Evolutionary conservation across 2,113 vertebrate species (phyloP).

Genomic region (Recurvirostra avosetta): DNA sequence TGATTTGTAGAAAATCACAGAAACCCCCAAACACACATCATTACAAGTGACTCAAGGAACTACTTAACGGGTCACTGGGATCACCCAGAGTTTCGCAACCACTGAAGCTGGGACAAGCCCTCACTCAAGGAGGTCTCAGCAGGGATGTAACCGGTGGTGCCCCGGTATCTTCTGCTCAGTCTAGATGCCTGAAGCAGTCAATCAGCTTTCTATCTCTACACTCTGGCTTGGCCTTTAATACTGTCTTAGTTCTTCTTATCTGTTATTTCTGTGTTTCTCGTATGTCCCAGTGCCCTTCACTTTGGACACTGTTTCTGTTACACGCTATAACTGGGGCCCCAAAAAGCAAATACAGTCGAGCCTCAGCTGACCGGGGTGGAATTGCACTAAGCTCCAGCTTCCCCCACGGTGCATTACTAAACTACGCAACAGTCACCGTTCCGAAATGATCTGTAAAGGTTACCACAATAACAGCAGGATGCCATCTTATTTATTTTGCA

Average conservation of each 20-base stretch:
- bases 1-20: not conserved
- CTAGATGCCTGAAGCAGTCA: not conserved
- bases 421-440: not conserved
- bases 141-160: not conserved
- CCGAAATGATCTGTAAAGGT: constrained; percentile 23
- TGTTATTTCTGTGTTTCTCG: not conserved
- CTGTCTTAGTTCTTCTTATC: not conserved
- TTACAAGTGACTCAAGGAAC: not conserved
- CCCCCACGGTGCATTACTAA: not conserved
- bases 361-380: not conserved
- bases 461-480: constrained; percentile 30
- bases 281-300: not conserved
- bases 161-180: not conserved
- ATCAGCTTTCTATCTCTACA: not conserved
- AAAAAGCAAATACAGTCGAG: not conserved
- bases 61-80: not conserved
- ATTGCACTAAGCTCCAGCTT: not conserved
- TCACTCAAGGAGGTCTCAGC: not conserved
- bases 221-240: not conserved
- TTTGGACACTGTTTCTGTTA: not conserved
- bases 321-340: not conserved
- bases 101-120: not conserved
- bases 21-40: not conserved
- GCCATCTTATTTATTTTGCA: constrained; percentile 34
- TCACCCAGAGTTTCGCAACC: not conserved